Base-by-base conservation (phyloP, 2,888 invertebrate genomes). In the Drosophila hamatofila region DNA sequence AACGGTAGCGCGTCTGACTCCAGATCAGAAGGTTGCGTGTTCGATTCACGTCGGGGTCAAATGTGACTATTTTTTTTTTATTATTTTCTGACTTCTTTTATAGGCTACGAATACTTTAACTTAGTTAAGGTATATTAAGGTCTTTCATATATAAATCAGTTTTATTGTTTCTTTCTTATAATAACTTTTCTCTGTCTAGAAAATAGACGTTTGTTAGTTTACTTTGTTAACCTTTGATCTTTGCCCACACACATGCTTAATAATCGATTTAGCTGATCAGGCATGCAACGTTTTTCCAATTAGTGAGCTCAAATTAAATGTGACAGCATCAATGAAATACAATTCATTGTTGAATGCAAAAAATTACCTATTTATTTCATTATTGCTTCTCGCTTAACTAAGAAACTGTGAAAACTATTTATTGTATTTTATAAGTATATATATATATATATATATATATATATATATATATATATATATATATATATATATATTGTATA, bases 11-110 rank as follows among this genome's bases (percentile, higher is more conserved):
- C 84, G 84, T 84, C 89, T 84, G 84, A 89, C 84, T 84, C 89
- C 84, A 89, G 84, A 84, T 84, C 89, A 84, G 89, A 89, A 89
- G 89, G 89, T 84, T 84, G 89, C 89, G 89, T 89, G 84, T 84
- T 84, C 84, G 88, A 84, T 84, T 84, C 84, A 89, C 84, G 87
- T 84, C 89, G 89, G 89, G 89, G 89, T 84, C 89, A 89, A 21
- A 5, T 6, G 9, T n/a, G 11, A 12, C 3, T 6, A 11, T 42
- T 48, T 64, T 63, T 59, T 62, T 57, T 18, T 59, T 62, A 52
- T 18, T n/a, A 35, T 39, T 7, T 3, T 12, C 14, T 14, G 0
- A 27, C 41, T 8, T 41, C n/a, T 7, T 49, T n/a, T 11, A 27
- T 23, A 1, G 16, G 16, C 16, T 33, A 11, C 30, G 9, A 35